Evolutionary conservation across 2,888 invertebrate genomes (phyloP), one percentile per base, ranked within the genome.

Genomic region (Hylaea fasciaria): DNA sequence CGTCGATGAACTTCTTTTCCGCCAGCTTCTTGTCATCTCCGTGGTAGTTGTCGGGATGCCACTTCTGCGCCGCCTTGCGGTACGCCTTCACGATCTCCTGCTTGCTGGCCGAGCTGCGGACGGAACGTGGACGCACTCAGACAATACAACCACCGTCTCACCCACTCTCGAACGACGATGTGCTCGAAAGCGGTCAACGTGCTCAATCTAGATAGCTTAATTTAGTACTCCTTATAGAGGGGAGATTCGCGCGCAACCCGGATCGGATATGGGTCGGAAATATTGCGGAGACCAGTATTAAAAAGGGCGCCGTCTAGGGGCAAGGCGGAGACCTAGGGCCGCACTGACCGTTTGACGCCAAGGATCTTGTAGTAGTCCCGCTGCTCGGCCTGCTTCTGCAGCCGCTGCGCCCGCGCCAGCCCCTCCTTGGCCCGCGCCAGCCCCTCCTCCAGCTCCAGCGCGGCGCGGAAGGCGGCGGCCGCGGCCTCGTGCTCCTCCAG

Each of bases 281-380:
- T n/a, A n/a, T n/a, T n/a, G n/a, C n/a, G n/a, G n/a, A n/a, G n/a
- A n/a, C n/a, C n/a, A n/a, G n/a, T n/a, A n/a, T n/a, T n/a, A n/a
- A n/a, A n/a, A n/a, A n/a, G n/a, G n/a, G n/a, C n/a, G n/a, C n/a
- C n/a, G n/a, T n/a, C n/a, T n/a, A n/a, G n/a, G n/a, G n/a, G n/a
- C n/a, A n/a, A n/a, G n/a, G n/a, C n/a, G n/a, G n/a, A n/a, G n/a
- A n/a, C n/a, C n/a, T n/a, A n/a, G n/a, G n/a, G n/a, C n/a, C n/a
- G 13, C 13, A 44, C 61, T 52, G 47, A 91, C 91, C 98, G 94
- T 81, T 96, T 96, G 0, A 99, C 98, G 12, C 96, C 97, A 55
- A 99, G 93, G 74, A 99, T 99, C 90, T 99, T 99, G 87, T 99
- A 99, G 89, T 99, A 99, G 89, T 99, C 99, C 69, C 98, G 92